phyloP scores from a whole-genome alignment of 2,113 vertebrate species.

The Pelobates fuscus region DNA sequence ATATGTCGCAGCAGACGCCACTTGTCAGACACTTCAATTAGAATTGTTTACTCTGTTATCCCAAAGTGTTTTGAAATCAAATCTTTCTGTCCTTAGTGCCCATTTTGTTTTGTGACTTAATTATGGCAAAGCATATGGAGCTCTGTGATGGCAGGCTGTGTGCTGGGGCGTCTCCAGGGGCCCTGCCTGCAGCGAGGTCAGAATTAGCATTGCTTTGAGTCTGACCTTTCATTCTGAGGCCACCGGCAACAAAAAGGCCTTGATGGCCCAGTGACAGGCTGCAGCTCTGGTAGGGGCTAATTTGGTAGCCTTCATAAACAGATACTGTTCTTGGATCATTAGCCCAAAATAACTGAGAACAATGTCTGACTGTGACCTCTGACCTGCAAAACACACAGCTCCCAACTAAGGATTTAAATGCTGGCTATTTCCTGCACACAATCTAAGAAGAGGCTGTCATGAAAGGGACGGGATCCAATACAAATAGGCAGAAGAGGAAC shows the following conservation, averaged over 20 bases:
- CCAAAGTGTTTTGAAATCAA: slow-evolving; percentile 18
- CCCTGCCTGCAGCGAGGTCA: slow-evolving; percentile 6
- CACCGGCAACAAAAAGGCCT: too few relatives aligned
- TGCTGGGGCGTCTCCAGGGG: not conserved
- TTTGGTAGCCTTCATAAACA: slow-evolving; percentile 6
- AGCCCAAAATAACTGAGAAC: slow-evolving; percentile 22
- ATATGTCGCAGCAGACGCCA: too few relatives aligned
- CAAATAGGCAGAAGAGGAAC: too few relatives aligned
- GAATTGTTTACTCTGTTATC: not conserved
- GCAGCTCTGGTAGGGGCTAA: slow-evolving; percentile 12
- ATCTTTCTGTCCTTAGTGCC: slow-evolving; percentile 12
- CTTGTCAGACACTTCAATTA: too few relatives aligned
- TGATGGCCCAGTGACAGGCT: slow-evolving; percentile 20
- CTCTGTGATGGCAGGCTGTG: not conserved
- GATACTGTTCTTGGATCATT: slow-evolving; percentile 21
- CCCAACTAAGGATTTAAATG: not conserved
- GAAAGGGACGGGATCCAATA: too few relatives aligned
- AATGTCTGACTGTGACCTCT: not conserved
- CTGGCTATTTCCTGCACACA: not conserved
- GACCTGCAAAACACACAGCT: not conserved
- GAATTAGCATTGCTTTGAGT: slow-evolving; percentile 33
- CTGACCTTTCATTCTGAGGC: slow-evolving; percentile 19
- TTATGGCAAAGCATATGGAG: slow-evolving; percentile 32
- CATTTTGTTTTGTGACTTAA: slow-evolving; percentile 25
- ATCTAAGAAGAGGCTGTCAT: not conserved